phyloP scores from a whole-genome alignment of 2,113 vertebrate species.

The Mirza zaza region DNA sequence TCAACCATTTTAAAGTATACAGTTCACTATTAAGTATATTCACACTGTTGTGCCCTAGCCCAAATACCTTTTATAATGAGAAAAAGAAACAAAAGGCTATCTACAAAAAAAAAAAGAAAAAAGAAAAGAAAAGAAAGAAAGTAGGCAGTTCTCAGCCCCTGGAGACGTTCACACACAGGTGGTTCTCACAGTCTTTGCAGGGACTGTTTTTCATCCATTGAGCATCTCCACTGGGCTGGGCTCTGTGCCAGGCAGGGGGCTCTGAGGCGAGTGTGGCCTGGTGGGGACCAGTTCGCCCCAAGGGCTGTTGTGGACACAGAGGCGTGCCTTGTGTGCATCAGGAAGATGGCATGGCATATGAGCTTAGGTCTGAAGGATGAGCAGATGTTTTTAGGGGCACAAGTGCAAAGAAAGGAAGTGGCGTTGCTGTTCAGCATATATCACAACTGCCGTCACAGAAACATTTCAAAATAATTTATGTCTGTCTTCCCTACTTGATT shows the following conservation, averaged over 20 bases:
- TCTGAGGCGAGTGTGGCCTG: fast-evolving
- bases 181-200: neutral
- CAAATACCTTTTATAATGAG: constrained; percentile 6
- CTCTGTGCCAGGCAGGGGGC: neutral
- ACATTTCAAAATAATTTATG: neutral
- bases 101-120: neutral
- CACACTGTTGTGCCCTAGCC: neutral
- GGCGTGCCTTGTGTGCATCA: neutral
- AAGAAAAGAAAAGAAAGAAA: neutral
- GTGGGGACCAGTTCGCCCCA: neutral
- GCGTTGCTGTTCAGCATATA: neutral
- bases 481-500: neutral
- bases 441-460: neutral
- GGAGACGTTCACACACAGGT: neutral
- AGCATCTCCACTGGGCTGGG: neutral
- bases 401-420: neutral
- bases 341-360: neutral
- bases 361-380: neutral
- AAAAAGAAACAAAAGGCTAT: neutral
- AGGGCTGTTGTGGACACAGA: neutral
- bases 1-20: neutral
- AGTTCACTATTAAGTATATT: constrained; percentile 1
- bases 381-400: neutral
- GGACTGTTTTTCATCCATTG: neutral
- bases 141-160: neutral